phyloP scores from a whole-genome alignment of 2,888 invertebrate species.

The Coecobrya sp. region DNA sequence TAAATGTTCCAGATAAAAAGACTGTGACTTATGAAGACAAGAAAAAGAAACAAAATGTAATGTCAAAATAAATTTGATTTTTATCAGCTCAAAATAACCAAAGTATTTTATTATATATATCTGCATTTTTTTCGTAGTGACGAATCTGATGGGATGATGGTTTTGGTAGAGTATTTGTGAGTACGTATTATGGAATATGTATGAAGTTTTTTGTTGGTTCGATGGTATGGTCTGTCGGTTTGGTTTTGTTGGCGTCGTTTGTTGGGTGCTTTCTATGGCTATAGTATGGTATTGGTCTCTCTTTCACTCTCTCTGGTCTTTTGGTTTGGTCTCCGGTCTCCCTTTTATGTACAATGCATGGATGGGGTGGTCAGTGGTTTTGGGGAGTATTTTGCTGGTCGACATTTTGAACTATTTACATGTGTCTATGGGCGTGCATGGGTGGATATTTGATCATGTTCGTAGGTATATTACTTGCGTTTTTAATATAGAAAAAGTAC shows the following conservation, averaged over 20 bases:
- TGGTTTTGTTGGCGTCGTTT: conserved; percentile 78
- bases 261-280: conserved; percentile 51
- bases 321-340: conserved; percentile 58
- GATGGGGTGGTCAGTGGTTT: conserved; percentile 76
- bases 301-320: conserved; percentile 31
- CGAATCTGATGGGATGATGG: neutral
- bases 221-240: conserved; percentile 54
- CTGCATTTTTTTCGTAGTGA: neutral
- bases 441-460: conserved; percentile 52
- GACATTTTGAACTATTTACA: conserved; percentile 64
- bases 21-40: too few species aligned
- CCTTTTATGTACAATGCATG: conserved; percentile 62
- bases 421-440: conserved; percentile 60
- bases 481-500: conserved; percentile 25
- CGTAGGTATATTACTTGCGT: neutral
- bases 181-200: conserved; percentile 30
- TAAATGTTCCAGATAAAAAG: too few species aligned
- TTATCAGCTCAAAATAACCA: conserved; percentile 31
- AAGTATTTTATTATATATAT: neutral
- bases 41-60: neutral
- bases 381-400: conserved; percentile 61
- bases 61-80: conserved; percentile 54
- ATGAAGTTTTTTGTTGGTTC: conserved; percentile 58
- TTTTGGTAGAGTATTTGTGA: neutral
- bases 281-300: conserved; percentile 43